Conservation (phyloP, 2,797 vertebrate species). For the Enteromius treurensis region DNA sequence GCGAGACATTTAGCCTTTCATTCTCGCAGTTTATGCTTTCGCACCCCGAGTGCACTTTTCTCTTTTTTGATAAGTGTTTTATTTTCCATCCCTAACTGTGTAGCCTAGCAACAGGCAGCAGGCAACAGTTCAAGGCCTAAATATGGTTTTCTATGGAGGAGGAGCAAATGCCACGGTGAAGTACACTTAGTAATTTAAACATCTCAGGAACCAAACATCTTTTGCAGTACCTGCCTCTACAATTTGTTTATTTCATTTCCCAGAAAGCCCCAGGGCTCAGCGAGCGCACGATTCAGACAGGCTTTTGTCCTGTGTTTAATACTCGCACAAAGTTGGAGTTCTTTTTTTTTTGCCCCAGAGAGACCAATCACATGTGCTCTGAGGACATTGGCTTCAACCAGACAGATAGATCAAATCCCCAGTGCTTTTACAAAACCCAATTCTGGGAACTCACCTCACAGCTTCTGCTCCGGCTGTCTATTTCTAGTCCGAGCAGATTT, state of each 20-base stretch:
- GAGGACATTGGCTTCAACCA: slow-evolving; percentile 55
- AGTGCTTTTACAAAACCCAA: slow-evolving; percentile 28
- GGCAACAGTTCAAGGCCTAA: slow-evolving; percentile 67
- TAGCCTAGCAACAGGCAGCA: slow-evolving; percentile 69
- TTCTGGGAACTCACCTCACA: slow-evolving; percentile 54
- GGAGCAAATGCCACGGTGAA: slow-evolving; percentile 67
- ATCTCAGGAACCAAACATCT: slow-evolving; percentile 51
- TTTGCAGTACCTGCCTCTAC: slow-evolving; percentile 35
- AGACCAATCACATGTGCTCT: slow-evolving; percentile 60
- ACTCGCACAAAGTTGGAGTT: slow-evolving; percentile 5
- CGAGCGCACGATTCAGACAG: neutral
- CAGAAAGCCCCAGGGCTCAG: slow-evolving; percentile 13
- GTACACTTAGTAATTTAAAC: slow-evolving; percentile 61
- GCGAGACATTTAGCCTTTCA: slow-evolving; percentile 58
- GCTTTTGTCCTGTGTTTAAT: slow-evolving; percentile 41
- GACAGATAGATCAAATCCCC: slow-evolving; percentile 51
- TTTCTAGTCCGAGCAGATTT: slow-evolving; percentile 45
- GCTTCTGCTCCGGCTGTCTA: slow-evolving; percentile 37
- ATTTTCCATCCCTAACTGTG: slow-evolving; percentile 59
- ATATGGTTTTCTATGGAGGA: slow-evolving; percentile 66
- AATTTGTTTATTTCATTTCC: slow-evolving; percentile 41
- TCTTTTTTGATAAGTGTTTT: slow-evolving; percentile 66
- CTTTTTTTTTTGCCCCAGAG: slow-evolving; percentile 41
- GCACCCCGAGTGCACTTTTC: slow-evolving; percentile 56
- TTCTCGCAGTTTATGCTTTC: slow-evolving; percentile 61